A percentile compares a stretch with the other conserved stretches of the same genome.
Conservation (phyloP, 2,113 vertebrate species). For the Herpailurus yagouaroundi region DNA sequence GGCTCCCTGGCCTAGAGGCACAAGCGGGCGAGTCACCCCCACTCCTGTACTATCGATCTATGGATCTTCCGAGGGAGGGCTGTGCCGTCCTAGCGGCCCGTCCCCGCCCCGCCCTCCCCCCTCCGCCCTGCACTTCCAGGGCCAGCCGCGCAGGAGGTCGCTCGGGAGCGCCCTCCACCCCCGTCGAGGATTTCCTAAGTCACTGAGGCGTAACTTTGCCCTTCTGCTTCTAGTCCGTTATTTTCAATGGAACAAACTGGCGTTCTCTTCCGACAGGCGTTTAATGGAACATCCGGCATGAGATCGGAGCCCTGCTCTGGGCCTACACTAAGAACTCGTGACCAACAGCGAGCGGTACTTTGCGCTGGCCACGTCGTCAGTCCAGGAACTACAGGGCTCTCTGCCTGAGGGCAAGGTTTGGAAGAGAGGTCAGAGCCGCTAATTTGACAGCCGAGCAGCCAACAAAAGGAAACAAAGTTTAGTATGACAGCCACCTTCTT, state of each 20-base stretch:
- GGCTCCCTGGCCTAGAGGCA: slow-evolving; percentile 91
- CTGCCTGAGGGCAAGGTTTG: not conserved
- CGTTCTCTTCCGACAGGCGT: not conserved
- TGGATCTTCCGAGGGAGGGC: not conserved
- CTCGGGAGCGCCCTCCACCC: not conserved
- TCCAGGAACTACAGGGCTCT: not conserved
- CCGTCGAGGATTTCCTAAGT: not conserved
- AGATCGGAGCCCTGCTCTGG: not conserved
- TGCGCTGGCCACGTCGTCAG: accelerated
- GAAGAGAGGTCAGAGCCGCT: too few species aligned
- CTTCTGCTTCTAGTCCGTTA: not conserved
- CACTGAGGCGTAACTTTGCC: not conserved
- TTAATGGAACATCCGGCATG: not conserved
- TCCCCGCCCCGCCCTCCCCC: too few species aligned
- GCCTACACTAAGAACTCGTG: not conserved
- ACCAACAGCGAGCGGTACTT: accelerated
- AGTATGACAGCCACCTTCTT: not conserved
- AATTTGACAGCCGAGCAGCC: not conserved
- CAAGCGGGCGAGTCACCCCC: not conserved
- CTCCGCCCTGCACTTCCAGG: too few species aligned
- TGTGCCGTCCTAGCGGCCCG: accelerated
- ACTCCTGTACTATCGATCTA: accelerated
- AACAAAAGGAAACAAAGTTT: not conserved
- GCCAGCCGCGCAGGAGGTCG: too few species aligned
- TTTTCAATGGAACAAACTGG: not conserved